These are phyloP conservation scores for Vidua macroura DNA, from an alignment of 2,113 vertebrate genomes.

Conservation along the genomic window DNA sequence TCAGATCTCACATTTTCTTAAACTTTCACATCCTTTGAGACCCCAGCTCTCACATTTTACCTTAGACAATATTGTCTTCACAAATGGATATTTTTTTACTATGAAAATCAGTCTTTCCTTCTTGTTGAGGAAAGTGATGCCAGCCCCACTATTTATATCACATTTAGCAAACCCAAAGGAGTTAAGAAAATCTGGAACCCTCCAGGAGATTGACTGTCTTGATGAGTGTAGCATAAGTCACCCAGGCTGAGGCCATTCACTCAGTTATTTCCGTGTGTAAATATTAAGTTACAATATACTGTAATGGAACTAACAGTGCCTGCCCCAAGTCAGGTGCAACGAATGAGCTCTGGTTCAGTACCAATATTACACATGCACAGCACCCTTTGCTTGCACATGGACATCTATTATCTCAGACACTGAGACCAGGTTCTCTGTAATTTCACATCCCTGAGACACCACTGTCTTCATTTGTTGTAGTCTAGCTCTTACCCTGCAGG, in stretches of 20 bases:
- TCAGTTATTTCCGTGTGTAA: constrained; percentile 55
- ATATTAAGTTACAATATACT: constrained; percentile 52
- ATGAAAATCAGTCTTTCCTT: constrained; percentile 20
- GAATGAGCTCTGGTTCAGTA: constrained; percentile 3
- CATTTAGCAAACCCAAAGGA: constrained; percentile 40
- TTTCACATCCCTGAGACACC: not conserved
- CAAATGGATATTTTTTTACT: not conserved
- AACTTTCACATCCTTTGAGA: constrained; percentile 41
- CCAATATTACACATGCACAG: not conserved
- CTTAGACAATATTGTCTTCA: constrained; percentile 25
- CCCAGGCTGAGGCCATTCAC: constrained; percentile 11
- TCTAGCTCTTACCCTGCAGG: not conserved
- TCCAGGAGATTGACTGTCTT: constrained; percentile 46
- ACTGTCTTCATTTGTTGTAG: not conserved
- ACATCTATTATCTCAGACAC: not conserved
- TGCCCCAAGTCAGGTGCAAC: constrained; percentile 33
- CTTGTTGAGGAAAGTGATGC: constrained; percentile 26
- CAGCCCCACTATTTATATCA: constrained; percentile 26
- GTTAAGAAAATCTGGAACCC: constrained; percentile 37
- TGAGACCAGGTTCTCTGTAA: not conserved
- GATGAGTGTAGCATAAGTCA: constrained; percentile 61
- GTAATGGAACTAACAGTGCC: constrained; percentile 62
- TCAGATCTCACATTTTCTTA: constrained; percentile 27
- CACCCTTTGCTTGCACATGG: not conserved
- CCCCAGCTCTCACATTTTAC: constrained; percentile 34